A percentile compares a stretch with the other conserved stretches of the same genome.
These are phyloP conservation scores for Conopomorpha cramerella DNA, from an alignment of 1,140 invertebrate genomes.

Conservation along the genomic window DNA sequence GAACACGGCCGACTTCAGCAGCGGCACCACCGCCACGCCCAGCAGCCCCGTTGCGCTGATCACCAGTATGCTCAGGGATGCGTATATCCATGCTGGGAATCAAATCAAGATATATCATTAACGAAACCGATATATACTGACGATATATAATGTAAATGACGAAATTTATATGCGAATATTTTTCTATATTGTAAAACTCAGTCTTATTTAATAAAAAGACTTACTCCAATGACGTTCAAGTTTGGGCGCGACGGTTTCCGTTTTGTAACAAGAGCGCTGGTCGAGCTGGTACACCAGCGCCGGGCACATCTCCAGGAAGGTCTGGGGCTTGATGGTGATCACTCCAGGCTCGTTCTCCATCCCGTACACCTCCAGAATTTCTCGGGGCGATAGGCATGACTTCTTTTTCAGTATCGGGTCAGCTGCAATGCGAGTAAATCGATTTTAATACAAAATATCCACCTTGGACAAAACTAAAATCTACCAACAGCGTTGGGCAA, in stretches of 20 bases:
- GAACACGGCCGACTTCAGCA: slow-evolving; percentile 73
- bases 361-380: slow-evolving; percentile 59
- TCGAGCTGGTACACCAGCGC: slow-evolving; percentile 69
- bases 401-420: slow-evolving; percentile 35
- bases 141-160: too few species aligned
- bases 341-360: slow-evolving; percentile 47
- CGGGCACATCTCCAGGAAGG: slow-evolving; percentile 68
- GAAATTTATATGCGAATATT: too few species aligned
- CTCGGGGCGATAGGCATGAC: slow-evolving; percentile 61
- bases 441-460: too few species aligned
- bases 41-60: slow-evolving; percentile 73
- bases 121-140: too few species aligned
- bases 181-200: not conserved
- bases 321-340: slow-evolving; percentile 46
- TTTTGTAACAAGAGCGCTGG: slow-evolving; percentile 60
- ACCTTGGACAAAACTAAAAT: too few species aligned
- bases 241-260: slow-evolving; percentile 25
- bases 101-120: too few species aligned
- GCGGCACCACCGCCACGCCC: slow-evolving; percentile 70
- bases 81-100: slow-evolving; percentile 73
- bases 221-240: slow-evolving; percentile 42
- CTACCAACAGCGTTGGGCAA: too few species aligned
- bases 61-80: slow-evolving; percentile 64
- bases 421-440: slow-evolving; percentile 21
- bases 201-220: slow-evolving; percentile 7